Conservation (phyloP, 2,888 invertebrate species). For the Drosophila koepferae region DNA sequence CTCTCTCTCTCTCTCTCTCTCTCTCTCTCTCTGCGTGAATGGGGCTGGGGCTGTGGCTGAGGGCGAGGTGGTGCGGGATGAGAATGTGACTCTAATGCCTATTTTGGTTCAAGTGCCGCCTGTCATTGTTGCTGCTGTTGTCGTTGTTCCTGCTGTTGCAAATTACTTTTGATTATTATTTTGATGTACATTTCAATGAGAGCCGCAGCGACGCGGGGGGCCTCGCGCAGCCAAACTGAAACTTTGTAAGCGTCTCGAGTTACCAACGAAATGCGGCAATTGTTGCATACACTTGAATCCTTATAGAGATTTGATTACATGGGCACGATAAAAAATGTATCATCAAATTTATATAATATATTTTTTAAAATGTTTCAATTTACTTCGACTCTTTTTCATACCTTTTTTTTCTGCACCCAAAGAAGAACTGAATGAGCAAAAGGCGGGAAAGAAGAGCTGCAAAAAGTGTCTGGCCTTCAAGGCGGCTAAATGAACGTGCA, state of each 20-base stretch:
- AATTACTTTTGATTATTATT: slow-evolving; percentile 79
- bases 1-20: neutral
- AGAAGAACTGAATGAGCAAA: neutral
- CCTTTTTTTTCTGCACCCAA: neutral
- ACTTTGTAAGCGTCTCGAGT: slow-evolving; percentile 71
- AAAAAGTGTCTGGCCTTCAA: slow-evolving; percentile 12
- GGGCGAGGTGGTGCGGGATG: slow-evolving; percentile 2
- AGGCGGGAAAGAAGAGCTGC: neutral
- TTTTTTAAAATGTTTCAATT: slow-evolving; percentile 6
- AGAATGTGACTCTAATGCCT: slow-evolving; percentile 38
- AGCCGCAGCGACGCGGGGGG: slow-evolving; percentile 4
- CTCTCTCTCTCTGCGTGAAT: slow-evolving; percentile 3
- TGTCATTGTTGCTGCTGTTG: slow-evolving; percentile 25
- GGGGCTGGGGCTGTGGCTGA: neutral
- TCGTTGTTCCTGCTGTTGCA: slow-evolving; percentile 47
- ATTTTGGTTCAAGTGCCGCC: slow-evolving; percentile 50
- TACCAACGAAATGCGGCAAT: slow-evolving; percentile 60
- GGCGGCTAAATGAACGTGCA: neutral
- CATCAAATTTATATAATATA: slow-evolving; percentile 3
- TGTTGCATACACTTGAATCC: slow-evolving; percentile 60
- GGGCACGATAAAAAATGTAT: slow-evolving; percentile 44
- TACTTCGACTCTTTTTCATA: neutral
- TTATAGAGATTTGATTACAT: slow-evolving; percentile 64
- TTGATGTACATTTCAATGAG: slow-evolving; percentile 66
- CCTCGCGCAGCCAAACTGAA: slow-evolving; percentile 13